Base-by-base conservation (phyloP, 2,113 vertebrate genomes). In the Neogobius melanostomus region DNA sequence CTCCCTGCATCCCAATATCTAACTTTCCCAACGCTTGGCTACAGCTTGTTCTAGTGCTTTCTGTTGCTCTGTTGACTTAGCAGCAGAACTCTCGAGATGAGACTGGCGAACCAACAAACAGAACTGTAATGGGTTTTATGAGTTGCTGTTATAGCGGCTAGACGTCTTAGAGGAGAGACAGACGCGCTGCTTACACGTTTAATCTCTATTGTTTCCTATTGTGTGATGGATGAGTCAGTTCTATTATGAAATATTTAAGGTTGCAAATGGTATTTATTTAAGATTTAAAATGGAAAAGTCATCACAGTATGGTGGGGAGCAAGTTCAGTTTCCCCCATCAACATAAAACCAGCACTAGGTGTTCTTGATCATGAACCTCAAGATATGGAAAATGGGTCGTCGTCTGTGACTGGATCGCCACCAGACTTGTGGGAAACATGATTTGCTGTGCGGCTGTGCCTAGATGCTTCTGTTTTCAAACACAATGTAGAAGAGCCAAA, bases 21-120 rank as follows among this genome's bases (percentile, higher is more conserved):
- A 50, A 50, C 7, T 50, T 56, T 28, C 44, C 70, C 15, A 67
- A 76, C 71, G 21, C 78, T 57, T 71, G 48, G 74, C 80, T 2
- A 53, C 83, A 83, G 86, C 83, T 76, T 79, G 57, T 88, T 87
- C 75, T 87, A 88, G 80, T 71, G 67, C 52, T 74, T 72, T 82
- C 72, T 75, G 82, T 83, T 51, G n/a, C 61, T 68, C 62, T 69
- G n/a, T n/a, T n/a, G 71, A 69, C 72, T 76, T 82, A 82, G 69
- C 83, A 79, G 78, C 75, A 82, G 80, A 79, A 72, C 71, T 79
- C 64, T 68, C 69, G 82, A 64, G 83, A 87, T 87, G 87, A 85
- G 76, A 80, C 56, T 52, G 67, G 43, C 65, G 77, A 46, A 72
- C 59, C 84, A 61, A 74, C 45, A 12, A 80, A 62, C 76, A 21